Evolutionary conservation across 2,113 vertebrate species (phyloP), one percentile per base, ranked within the genome.

Genomic region (Phoenicopterus ruber): DNA sequence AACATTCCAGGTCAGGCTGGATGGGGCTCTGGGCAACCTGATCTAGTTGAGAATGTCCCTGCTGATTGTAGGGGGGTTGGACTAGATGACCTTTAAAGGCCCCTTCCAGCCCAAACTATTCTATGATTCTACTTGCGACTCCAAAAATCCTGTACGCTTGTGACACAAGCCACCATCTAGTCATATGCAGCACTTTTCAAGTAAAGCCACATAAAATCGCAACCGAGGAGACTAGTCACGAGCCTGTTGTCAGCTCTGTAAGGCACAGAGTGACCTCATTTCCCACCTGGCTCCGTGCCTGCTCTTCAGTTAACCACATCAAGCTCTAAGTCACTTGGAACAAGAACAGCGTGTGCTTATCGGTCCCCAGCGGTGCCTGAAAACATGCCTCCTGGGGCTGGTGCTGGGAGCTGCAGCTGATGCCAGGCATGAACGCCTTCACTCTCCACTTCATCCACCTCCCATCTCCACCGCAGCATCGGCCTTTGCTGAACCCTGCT

Each of bases 401-500:
- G 34, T 31, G 79, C 73, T 10, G 61, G 50, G 36, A 58, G 34
- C 55, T 44, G 82, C 50, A 36, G 26, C 73, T 38, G 52, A 1
- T 17, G 67, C 16, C 18, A 2, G 26, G 5, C 38, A 21, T 1
- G 18, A 40, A 11, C 8, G 3, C 18, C 32, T 29, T 65, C 54
- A 3, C 24, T 57, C 26, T 6, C 9, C 58, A 0, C 19, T 44
- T 54, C 8, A 4, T 10, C 21, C 1, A 0, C 32, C 77, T 46
- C n/a, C 29, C 1, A 0, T 25, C 46, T 8, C 14, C 3, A 0
- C 3, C 0, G 0, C 46, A 10, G 49, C 80, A 13, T 2, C 0
- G 4, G 46, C 28, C 6, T 8, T 4, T 6, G 49, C 84, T 4
- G 38, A 28, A 6, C 15, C 1, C 1, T 4, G 19, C 42, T 61